Evolutionary conservation across 2,113 vertebrate species (phyloP).

Genomic region (Nibea albiflora): DNA sequence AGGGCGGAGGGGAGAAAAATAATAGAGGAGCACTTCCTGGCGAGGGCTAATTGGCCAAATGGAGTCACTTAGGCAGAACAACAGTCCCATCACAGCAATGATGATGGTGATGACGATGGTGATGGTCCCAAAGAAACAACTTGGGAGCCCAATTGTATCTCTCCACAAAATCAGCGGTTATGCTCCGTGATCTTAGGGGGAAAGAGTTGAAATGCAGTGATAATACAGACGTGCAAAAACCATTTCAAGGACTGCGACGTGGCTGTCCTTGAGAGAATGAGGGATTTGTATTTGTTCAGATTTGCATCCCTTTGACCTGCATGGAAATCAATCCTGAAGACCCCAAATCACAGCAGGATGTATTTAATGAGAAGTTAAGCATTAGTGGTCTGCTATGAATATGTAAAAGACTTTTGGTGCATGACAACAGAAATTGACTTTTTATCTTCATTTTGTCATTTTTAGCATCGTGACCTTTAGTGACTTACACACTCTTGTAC

Average conservation of each 20-base stretch:
- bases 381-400: not conserved
- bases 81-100: slow-evolving; percentile 67
- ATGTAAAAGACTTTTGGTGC: not conserved
- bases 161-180: not conserved
- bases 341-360: not conserved
- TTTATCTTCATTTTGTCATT: not conserved
- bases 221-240: not conserved
- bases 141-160: slow-evolving; percentile 33
- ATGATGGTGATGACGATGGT: slow-evolving; percentile 50
- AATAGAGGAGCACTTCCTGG: slow-evolving; percentile 68
- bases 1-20: slow-evolving; percentile 54
- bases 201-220: not conserved
- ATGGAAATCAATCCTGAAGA: slow-evolving; percentile 21
- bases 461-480: not conserved
- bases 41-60: slow-evolving; percentile 76
- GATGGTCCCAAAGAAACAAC: slow-evolving; percentile 46
- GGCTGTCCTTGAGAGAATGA: slow-evolving; percentile 8
- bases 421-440: not conserved
- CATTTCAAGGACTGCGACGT: slow-evolving; percentile 2
- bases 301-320: slow-evolving; percentile 20
- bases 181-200: not conserved
- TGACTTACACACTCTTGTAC: no score
- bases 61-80: slow-evolving; percentile 77
- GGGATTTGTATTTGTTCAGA: slow-evolving; percentile 37
- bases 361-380: slow-evolving; percentile 14